Evolutionary conservation across 2,797 vertebrate species (phyloP), one percentile per base, ranked within the genome.

Genomic region (Lithobates sylvaticus): DNA sequence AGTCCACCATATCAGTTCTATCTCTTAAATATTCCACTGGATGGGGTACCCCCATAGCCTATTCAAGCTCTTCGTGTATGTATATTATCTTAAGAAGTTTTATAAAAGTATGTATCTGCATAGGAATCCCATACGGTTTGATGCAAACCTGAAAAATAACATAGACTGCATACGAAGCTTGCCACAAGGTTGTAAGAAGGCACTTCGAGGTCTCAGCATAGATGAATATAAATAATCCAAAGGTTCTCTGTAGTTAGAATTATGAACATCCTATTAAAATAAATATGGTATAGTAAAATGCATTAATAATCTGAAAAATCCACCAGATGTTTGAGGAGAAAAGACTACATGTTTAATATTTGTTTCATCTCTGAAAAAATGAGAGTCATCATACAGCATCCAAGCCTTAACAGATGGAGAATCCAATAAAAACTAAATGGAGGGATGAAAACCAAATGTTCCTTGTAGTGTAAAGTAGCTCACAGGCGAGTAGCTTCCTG

Each of bases 241-340:
- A 39, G 13, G 15, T 71, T 71, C 32, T 71, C 18, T 71, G 29
- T 21, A 36, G 32, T 70, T 12, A 70, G 68, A 70, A 70, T 34
- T 71, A 71, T 71, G 69, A 18, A 71, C 69, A 71, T 34, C 32
- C 69, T 71, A 71, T 71, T 71, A 71, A 71, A 71, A 71, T 36
- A 71, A 71, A 71, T 71, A 71, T 71, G 36, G 69, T 71, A 71
- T 39, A 71, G 32, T 71, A 39, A 71, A 36, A 34, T 5, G 23
- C 69, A 71, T 71, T 36, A 70, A 71, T 71, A 23, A 71, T 71
- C 34, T 36, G 69, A 36, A 16, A 71, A 71, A 71, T 15, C 29
- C 32, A 36, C 69, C 29, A 70, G 68, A 70, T 70, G 68, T 70
- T 70, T 32, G 68, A 39, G 34, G 10, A 71, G 23, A 12, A 71